phyloP scores from a whole-genome alignment of 2,113 vertebrate species.

The Brevimyrus niger region DNA sequence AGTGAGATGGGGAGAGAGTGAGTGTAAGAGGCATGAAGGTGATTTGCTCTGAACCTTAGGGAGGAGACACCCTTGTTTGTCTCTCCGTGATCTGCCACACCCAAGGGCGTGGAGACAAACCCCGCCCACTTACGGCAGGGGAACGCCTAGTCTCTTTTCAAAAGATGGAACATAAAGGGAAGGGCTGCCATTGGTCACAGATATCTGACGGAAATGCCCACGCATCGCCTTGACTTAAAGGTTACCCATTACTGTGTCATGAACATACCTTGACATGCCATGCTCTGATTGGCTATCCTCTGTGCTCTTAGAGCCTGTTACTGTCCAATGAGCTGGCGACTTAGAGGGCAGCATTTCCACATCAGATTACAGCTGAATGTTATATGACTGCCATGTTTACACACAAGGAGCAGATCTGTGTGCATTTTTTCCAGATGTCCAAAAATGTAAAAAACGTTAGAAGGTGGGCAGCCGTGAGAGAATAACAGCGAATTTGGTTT shows the following conservation, averaged over 20 bases:
- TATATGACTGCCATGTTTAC: background rate
- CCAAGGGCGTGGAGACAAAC: background rate
- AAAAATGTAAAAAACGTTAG: background rate
- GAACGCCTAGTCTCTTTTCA: background rate
- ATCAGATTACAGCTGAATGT: background rate
- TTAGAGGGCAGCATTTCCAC: background rate
- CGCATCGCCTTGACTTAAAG: background rate
- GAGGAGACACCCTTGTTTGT: background rate
- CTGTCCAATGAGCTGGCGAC: background rate
- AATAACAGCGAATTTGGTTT: background rate
- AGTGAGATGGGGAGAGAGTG: background rate
- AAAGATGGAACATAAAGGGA: slow-evolving; percentile 25
- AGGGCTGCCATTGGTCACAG: background rate
- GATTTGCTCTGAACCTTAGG: slow-evolving; percentile 4
- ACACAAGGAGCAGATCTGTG: background rate
- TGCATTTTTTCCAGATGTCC: background rate
- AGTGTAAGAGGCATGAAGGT: slow-evolving; percentile 25
- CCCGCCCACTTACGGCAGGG: background rate
- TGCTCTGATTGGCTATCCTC: background rate
- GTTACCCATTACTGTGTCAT: background rate
- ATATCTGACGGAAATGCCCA: background rate
- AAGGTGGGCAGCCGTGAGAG: background rate
- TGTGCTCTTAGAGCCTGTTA: background rate
- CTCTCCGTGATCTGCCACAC: background rate
- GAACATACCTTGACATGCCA: background rate